phyloP scores from a whole-genome alignment of 2,888 invertebrate genomes.

The Watsonalla binaria region DNA sequence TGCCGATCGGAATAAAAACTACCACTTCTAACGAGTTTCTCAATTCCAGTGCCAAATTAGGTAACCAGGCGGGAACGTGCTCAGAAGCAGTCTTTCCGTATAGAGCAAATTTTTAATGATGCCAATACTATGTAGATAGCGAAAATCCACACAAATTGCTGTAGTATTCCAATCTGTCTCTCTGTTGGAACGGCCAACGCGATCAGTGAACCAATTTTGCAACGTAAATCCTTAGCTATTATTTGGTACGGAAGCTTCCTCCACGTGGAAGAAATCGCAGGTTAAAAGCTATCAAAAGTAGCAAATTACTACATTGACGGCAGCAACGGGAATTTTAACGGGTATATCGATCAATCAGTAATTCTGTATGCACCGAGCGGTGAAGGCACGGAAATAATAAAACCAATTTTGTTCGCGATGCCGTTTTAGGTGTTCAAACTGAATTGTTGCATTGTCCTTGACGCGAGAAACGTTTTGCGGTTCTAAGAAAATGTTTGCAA shows the following conservation, averaged over 20 bases:
- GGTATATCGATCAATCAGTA: slow-evolving; percentile 41
- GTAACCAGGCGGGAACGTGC: slow-evolving; percentile 41
- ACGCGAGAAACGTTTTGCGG: slow-evolving; percentile 1
- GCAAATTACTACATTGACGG: slow-evolving; percentile 20
- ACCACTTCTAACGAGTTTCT: slow-evolving; percentile 63
- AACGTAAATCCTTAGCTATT: no score
- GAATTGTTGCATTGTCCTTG: slow-evolving; percentile 15
- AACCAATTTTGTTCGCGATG: slow-evolving; percentile 30
- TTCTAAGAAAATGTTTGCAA: slow-evolving; percentile 16
- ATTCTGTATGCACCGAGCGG: slow-evolving; percentile 49
- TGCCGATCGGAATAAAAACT: slow-evolving; percentile 48
- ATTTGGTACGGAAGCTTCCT: no score
- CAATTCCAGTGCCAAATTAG: slow-evolving; percentile 60
- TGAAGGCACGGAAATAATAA: slow-evolving; percentile 54
- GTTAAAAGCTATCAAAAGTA: not conserved
- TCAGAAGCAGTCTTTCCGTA: slow-evolving; percentile 27
- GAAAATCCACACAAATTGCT: no score
- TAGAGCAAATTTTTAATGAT: slow-evolving; percentile 11
- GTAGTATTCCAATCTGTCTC: no score
- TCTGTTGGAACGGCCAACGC: no score
- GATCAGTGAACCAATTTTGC: no score
- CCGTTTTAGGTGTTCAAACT: slow-evolving; percentile 9
- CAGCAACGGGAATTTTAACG: slow-evolving; percentile 55
- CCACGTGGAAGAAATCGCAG: no score
- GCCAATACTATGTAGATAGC: not conserved